phyloP scores from a whole-genome alignment of 2,888 invertebrate genomes.

The Drosophila monieri region DNA sequence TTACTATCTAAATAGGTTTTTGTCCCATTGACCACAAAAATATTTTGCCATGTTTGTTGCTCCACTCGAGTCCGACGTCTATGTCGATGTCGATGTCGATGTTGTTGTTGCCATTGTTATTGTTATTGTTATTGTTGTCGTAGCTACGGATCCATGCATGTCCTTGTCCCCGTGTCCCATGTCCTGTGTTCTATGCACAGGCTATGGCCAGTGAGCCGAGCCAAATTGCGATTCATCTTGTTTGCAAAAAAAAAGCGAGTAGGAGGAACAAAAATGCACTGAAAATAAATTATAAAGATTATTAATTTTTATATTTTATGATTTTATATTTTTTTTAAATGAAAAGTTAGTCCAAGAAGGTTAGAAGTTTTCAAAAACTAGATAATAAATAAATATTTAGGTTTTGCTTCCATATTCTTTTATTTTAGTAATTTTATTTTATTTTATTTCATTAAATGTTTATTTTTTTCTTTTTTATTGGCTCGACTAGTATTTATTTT shows the following conservation, averaged over 20 bases:
- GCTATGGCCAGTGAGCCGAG: constrained; percentile 42
- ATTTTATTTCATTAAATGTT: no score
- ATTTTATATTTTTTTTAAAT: not conserved
- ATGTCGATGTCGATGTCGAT: constrained; percentile 16
- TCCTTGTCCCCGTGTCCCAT: constrained; percentile 8
- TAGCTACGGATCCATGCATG: constrained; percentile 56
- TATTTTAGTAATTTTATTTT: constrained; percentile 2
- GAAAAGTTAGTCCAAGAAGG: no score
- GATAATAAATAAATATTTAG: no score
- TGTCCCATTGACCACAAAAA: constrained; percentile 69
- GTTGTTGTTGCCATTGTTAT: constrained; percentile 2
- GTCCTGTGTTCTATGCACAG: constrained; percentile 11
- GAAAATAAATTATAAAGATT: not conserved
- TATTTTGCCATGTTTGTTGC: constrained; percentile 46
- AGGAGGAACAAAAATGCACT: constrained; percentile 22
- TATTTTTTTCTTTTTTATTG: no score
- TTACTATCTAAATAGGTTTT: constrained; percentile 71
- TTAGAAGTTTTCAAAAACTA: no score
- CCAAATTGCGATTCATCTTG: constrained; percentile 55
- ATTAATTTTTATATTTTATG: not conserved
- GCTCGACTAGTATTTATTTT: not conserved
- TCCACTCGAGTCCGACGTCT: constrained; percentile 19
- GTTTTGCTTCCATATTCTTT: no score
- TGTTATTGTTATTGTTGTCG: constrained; percentile 38
- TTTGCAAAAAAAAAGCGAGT: constrained; percentile 25